These are phyloP conservation scores for Tethya wilhelma DNA, from an alignment of 37 sponge, comb jelly and placozoan genomes.

Conservation along the genomic window DNA sequence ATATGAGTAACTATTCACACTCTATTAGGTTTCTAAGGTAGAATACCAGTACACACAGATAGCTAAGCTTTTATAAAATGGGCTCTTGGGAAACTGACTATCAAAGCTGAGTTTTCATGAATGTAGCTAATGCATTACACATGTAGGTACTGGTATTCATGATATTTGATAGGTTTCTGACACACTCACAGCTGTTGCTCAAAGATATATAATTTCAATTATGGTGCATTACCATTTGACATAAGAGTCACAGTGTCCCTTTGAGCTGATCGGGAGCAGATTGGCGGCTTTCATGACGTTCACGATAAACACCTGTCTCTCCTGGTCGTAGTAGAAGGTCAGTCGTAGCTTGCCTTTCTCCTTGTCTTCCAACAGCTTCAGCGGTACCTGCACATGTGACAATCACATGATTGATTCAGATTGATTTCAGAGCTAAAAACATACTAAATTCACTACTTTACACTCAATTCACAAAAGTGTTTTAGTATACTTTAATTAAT, in stretches of 20 bases:
- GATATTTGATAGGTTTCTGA: too few species aligned
- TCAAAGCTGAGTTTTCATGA: too few species aligned
- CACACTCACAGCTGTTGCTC: too few species aligned
- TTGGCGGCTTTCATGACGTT: constrained; percentile 2
- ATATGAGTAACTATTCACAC: too few species aligned
- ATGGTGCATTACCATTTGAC: constrained; percentile 53
- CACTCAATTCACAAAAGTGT: neutral
- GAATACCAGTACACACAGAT: too few species aligned
- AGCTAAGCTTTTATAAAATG: too few species aligned
- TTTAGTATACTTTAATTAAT: neutral
- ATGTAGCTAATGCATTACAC: too few species aligned
- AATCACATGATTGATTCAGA: neutral
- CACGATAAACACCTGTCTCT: neutral
- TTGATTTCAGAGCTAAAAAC: neutral
- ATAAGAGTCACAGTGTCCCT: constrained; percentile 24
- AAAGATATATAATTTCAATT: too few species aligned
- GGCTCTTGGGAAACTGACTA: too few species aligned
- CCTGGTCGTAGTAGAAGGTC: constrained; percentile 13
- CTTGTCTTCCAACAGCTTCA: neutral
- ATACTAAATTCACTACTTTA: neutral
- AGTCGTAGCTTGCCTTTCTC: constrained; percentile 19
- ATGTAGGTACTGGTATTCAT: too few species aligned
- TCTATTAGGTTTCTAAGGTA: too few species aligned
- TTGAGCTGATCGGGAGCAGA: neutral
- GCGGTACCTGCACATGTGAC: constrained; percentile 1